Percentiles rank a stretch among this genome's conserved stretches.
Evolutionary conservation across 2,113 vertebrate genomes (phyloP).

Genomic region (Laticauda colubrina): DNA sequence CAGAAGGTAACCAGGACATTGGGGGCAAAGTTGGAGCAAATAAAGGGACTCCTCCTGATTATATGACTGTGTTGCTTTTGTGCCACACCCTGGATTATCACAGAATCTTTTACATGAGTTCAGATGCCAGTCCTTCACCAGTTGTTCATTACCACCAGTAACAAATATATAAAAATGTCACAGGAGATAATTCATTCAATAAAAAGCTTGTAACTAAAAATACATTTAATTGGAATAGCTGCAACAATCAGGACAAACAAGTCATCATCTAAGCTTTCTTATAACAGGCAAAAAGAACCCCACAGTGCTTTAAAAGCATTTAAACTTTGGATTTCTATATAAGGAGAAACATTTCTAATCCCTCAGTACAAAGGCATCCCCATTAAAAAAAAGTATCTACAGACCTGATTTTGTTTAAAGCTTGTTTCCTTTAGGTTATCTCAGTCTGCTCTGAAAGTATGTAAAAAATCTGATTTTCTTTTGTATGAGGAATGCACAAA

Average conservation of each 20-base stretch:
- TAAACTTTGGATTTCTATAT: background rate
- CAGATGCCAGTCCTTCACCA: background rate
- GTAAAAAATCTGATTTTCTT: conserved; percentile 23
- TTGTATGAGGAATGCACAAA: conserved; percentile 9
- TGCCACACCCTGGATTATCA: too few relatives aligned
- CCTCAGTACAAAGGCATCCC: background rate
- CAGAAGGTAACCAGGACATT: too few relatives aligned
- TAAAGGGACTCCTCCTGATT: too few relatives aligned
- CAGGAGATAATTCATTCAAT: background rate
- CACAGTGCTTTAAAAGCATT: background rate
- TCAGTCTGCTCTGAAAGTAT: background rate
- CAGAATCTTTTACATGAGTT: background rate
- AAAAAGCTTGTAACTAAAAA: background rate
- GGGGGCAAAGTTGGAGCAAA: too few relatives aligned
- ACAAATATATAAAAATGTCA: background rate
- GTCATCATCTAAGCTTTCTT: background rate
- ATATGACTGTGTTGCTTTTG: too few relatives aligned
- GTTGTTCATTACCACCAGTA: background rate
- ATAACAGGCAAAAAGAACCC: background rate
- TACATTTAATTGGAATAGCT: background rate
- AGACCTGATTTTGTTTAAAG: background rate
- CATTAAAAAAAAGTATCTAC: background rate
- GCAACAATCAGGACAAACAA: background rate
- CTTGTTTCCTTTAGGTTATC: conserved; percentile 29
- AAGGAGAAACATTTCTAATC: conserved; percentile 6